Conservation (phyloP, 1,140 invertebrate genomes). For the Nasonia longicornis region DNA sequence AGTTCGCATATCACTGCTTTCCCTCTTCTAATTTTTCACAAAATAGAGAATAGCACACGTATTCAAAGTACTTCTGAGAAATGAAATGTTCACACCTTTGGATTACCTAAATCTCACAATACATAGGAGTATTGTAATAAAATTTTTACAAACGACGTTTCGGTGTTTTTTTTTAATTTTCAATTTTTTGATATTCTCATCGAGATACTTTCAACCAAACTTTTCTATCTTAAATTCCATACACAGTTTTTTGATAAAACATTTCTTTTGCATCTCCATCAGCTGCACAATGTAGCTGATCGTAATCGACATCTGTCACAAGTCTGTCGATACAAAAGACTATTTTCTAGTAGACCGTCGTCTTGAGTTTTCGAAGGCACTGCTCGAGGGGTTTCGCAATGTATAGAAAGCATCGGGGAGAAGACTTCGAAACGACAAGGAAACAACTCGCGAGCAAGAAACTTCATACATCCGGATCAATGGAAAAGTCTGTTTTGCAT, state of each 20-base stretch:
- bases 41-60: slow-evolving; percentile 12
- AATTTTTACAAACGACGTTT: background rate
- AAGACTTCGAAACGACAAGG: slow-evolving; percentile 16
- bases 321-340: slow-evolving; percentile 49
- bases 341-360: slow-evolving; percentile 60
- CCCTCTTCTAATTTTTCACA: background rate
- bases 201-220: background rate
- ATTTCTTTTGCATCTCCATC: slow-evolving; percentile 17
- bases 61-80: slow-evolving; percentile 7
- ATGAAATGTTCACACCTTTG: background rate
- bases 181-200: background rate
- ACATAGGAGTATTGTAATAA: background rate
- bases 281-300: slow-evolving; percentile 1
- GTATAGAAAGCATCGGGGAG: slow-evolving; percentile 15
- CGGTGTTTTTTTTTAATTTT: background rate
- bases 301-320: slow-evolving; percentile 29
- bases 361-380: slow-evolving; percentile 67
- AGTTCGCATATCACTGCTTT: slow-evolving; percentile 9
- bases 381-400: slow-evolving; percentile 56
- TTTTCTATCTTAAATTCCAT: slow-evolving; percentile 20
- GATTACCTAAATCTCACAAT: background rate
- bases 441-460: slow-evolving; percentile 30
- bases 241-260: slow-evolving; percentile 10
- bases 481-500: slow-evolving; percentile 21
- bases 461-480: slow-evolving; percentile 28